A percentile compares a stretch with the other conserved stretches of the same genome.
These are phyloP conservation scores for Thymelicus acteon DNA, from an alignment of 2,888 invertebrate species.

Conservation along the genomic window DNA sequence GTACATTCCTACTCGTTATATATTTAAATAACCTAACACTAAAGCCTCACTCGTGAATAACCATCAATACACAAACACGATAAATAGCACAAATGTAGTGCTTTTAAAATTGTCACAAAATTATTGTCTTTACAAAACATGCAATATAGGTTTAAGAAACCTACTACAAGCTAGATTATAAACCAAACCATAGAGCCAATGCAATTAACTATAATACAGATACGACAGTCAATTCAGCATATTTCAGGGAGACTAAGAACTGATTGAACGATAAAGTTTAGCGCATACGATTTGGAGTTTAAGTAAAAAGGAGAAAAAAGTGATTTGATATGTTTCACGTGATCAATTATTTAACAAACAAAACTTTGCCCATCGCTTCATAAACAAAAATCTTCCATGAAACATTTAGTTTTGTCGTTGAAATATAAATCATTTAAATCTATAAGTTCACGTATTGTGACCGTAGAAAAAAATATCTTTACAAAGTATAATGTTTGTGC, in stretches of 20 bases:
- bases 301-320: too few species aligned
- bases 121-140: neutral
- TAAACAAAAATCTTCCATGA: too few species aligned
- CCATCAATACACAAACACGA: constrained; percentile 22
- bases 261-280: too few species aligned
- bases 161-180: neutral
- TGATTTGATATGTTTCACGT: too few species aligned
- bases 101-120: neutral
- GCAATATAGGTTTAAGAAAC: neutral
- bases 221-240: too few species aligned
- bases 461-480: neutral
- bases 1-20: neutral
- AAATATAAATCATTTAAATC: neutral
- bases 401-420: too few species aligned
- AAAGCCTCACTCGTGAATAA: constrained; percentile 20
- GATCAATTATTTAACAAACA: too few species aligned
- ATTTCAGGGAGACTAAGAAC: too few species aligned
- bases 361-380: too few species aligned
- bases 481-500: neutral
- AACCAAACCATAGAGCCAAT: neutral
- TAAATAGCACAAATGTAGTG: too few species aligned
- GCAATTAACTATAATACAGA: too few species aligned
- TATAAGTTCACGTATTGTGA: neutral
- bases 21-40: constrained; percentile 24
- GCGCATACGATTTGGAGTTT: too few species aligned